A percentile compares a stretch with the other conserved stretches of the same genome.
Evolutionary conservation across 2,113 vertebrate genomes (phyloP).

Genomic region (Onychostoma macrolepis): DNA sequence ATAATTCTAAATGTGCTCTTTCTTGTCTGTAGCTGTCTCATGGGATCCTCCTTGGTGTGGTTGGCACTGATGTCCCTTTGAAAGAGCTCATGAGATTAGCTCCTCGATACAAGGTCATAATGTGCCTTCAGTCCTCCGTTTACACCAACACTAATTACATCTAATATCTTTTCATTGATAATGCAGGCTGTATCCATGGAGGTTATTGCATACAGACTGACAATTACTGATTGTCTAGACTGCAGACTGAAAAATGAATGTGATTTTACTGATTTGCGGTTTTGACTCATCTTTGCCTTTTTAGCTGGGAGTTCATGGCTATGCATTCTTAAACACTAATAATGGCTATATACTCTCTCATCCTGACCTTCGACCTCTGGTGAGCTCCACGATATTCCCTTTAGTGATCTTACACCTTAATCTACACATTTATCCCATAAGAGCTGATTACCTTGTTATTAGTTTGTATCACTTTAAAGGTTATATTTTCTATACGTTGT

Average conservation of each 20-base stretch:
- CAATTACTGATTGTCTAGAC: background rate
- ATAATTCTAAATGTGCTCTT: background rate
- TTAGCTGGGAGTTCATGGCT: conserved; percentile 93
- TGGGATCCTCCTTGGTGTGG: conserved; percentile 93
- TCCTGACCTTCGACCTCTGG: conserved; percentile 92
- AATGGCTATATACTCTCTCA: conserved; percentile 97
- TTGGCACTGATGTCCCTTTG: conserved; percentile 91
- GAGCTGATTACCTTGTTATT: background rate
- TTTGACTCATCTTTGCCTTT: conserved; percentile 36
- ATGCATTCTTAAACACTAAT: conserved; percentile 92
- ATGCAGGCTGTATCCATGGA: background rate
- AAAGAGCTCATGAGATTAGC: conserved; percentile 91
- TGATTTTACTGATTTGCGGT: background rate
- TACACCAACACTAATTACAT: background rate
- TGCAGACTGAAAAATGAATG: background rate
- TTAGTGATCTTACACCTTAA: background rate
- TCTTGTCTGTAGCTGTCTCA: conserved; percentile 82
- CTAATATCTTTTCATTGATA: background rate
- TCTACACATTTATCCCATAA: background rate
- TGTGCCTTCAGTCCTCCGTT: background rate
- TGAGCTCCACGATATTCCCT: conserved; percentile 63
- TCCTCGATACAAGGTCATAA: conserved; percentile 85
- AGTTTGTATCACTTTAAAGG: background rate
- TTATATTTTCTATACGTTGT: background rate
- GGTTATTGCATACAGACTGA: background rate